Base-by-base conservation (phyloP, 2,888 invertebrate genomes). In the Hydroisotoma schaefferi region DNA sequence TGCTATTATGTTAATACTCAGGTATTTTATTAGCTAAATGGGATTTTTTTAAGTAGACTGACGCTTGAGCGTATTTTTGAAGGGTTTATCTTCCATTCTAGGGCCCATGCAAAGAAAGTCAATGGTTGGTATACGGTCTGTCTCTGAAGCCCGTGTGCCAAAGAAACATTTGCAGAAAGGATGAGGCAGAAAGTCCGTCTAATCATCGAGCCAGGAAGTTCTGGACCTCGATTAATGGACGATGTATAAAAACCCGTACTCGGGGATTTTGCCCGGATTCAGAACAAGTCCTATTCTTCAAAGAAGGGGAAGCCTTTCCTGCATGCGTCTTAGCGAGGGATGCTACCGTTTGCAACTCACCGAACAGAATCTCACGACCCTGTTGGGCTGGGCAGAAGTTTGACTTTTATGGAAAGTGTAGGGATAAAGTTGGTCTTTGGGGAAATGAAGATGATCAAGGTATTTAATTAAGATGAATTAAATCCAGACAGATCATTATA, bases 61-160 rank as follows among this genome's bases (percentile, higher is more conserved):
- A n/a, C 6, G 20, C 8, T 43, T 43, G n/a, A n/a, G n/a, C n/a
- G n/a, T n/a, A n/a, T 20, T 10, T 15, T 15, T 18, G 12, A 6
- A 15, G 20, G 29, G 12, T 43, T 6, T 43, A 10, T 6, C 43
- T 33, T 29, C 15, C 33, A 27, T 29, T 29, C 5, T 37, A 68
- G 66, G 72, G 72, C 15, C 72, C 72, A 10, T 72, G 72, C 37
- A 54, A 48, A 26, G 65, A 61, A 22, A 65, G 67, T 18, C 63
- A 65, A 37, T 72, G 72, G 72, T 44, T 72, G 10, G 65, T 65
- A 0, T 70, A 70, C 49, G 70, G 72, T 10, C 64, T 69, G 23
- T 60, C 64, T 23, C 57, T 60, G 23, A 59, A 54, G 22, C 66
- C 70, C 6, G 59, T 65, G 37, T 64, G 67, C 37, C 62, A 68